Base-by-base conservation (phyloP, 2,888 invertebrate genomes). In the Amphipyra tragopoginis region DNA sequence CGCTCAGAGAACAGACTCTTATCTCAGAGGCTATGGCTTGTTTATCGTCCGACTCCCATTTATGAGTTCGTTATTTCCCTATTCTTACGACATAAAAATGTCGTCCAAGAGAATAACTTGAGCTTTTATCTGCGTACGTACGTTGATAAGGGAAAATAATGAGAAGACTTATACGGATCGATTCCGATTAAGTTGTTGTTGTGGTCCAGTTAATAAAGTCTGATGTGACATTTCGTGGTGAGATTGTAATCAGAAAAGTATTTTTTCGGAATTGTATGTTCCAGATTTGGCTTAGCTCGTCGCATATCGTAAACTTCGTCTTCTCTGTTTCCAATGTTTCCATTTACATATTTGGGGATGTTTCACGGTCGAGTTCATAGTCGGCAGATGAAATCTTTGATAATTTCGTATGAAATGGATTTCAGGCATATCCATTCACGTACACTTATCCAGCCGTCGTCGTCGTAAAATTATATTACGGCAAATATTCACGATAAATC, bases 11-110 rank as follows among this genome's bases (percentile, higher is more conserved):
- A 81, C 65, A 72, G 77, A 68, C 87, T 88, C 89, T 92, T 92
- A 92, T 93, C 91, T 91, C 86, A 72, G 76, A 81, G 84, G 83
- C 86, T 86, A 88, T 85, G 87, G 90, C 90, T 91, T 93, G 91
- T 93, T 93, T 93, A 93, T 93, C 90, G 90, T 89, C 88, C 86
- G 80, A 91, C 87, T 90, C 81, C 85, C 90, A 91, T 93, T 91
- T 93, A 93, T 91, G 92, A 91, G 87, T 93, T 91, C 92, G 90
- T 93, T 93, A 93, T 93, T 93, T 93, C 87, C 90, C 91, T 93
- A 93, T 93, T 93, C 89, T 86, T 88, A 88, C 87, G 87, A 92
- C 91, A 92, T 93, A 93, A 93, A 93, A 93, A 93, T 88, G 92
- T 90, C 93, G 89, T 92, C 91, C 85, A 85, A 85, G 85, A 87